phyloP scores from a whole-genome alignment of 2,888 invertebrate species.

The Rhingia campestris region DNA sequence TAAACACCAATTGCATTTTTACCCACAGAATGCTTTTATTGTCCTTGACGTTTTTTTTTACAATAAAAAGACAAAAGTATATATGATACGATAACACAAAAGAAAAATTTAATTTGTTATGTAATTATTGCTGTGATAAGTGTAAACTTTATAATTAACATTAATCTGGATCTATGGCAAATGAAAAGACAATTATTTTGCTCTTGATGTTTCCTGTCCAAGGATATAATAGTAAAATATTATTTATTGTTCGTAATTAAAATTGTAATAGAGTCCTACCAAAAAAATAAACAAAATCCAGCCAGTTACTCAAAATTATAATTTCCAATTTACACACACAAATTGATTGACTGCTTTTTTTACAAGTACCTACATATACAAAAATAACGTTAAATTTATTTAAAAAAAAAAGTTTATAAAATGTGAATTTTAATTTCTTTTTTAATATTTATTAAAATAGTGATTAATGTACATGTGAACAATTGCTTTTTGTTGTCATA shows the following conservation, averaged over 20 bases:
- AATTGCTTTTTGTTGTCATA: constrained; percentile 21
- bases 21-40: constrained; percentile 2
- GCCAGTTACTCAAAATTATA: constrained; percentile 10
- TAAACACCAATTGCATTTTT: not conserved
- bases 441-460: not conserved
- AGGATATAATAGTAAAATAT: not conserved
- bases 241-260: constrained; percentile 18
- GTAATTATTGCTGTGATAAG: constrained; percentile 60
- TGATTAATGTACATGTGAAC: constrained; percentile 20
- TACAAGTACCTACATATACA: constrained; percentile 3
- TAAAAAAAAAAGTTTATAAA: constrained; percentile 4
- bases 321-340: constrained; percentile 39
- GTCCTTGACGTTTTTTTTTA: constrained; percentile 1
- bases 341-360: constrained; percentile 45
- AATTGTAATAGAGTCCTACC: constrained; percentile 1
- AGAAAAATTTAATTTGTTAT: not conserved
- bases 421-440: constrained; percentile 9
- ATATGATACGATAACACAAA: not conserved
- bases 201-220: constrained; percentile 25
- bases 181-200: constrained; percentile 1
- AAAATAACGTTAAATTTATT: constrained; percentile 1
- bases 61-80: not conserved
- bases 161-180: constrained; percentile 27
- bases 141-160: constrained; percentile 43
- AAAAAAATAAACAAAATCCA: constrained; percentile 17